A percentile compares a stretch with the other conserved stretches of the same genome.
phyloP scores from a whole-genome alignment of 1,140 invertebrate genomes.

The Drosophila guanche region DNA sequence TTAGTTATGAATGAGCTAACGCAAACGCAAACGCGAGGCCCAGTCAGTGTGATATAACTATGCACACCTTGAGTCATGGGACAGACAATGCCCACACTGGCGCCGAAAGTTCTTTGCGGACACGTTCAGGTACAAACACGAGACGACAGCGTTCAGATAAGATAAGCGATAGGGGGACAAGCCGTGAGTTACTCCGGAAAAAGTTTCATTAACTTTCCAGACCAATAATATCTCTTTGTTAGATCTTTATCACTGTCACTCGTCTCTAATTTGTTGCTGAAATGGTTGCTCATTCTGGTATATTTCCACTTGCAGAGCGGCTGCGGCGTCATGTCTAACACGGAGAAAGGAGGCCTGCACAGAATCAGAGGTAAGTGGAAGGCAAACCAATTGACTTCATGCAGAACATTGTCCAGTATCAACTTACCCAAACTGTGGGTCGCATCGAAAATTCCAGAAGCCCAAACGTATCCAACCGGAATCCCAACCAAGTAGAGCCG shows the following conservation, averaged over 20 bases:
- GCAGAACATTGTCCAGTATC: slow-evolving; percentile 7
- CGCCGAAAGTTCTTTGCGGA: slow-evolving; percentile 15
- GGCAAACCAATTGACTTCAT: slow-evolving; percentile 24
- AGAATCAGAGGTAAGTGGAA: slow-evolving; percentile 74
- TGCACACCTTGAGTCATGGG: slow-evolving; percentile 46
- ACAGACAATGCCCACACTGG: slow-evolving; percentile 25
- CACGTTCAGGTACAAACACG: slow-evolving; percentile 54
- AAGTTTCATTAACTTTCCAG: slow-evolving; percentile 45
- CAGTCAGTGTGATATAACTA: slow-evolving; percentile 40
- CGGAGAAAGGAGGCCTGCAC: slow-evolving; percentile 66
- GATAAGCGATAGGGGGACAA: slow-evolving; percentile 19
- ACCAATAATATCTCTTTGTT: slow-evolving; percentile 24
- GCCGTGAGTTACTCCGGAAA: slow-evolving; percentile 10
- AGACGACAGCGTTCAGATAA: slow-evolving; percentile 41
- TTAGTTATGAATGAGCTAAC: slow-evolving; percentile 56
- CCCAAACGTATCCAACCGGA: neutral
- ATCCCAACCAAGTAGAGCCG: neutral
- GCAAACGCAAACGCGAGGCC: neutral
- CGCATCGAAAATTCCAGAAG: slow-evolving; percentile 27
- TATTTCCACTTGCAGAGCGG: slow-evolving; percentile 49
- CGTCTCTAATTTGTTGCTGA: slow-evolving; percentile 41
- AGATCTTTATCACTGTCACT: slow-evolving; percentile 16
- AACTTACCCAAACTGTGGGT: slow-evolving; percentile 20
- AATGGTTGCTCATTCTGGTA: slow-evolving; percentile 24
- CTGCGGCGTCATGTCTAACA: slow-evolving; percentile 62